Percentiles rank a stretch among this genome's conserved stretches.
phyloP scores from a whole-genome alignment of 2,888 invertebrate species.

The Orthosia incerta region DNA sequence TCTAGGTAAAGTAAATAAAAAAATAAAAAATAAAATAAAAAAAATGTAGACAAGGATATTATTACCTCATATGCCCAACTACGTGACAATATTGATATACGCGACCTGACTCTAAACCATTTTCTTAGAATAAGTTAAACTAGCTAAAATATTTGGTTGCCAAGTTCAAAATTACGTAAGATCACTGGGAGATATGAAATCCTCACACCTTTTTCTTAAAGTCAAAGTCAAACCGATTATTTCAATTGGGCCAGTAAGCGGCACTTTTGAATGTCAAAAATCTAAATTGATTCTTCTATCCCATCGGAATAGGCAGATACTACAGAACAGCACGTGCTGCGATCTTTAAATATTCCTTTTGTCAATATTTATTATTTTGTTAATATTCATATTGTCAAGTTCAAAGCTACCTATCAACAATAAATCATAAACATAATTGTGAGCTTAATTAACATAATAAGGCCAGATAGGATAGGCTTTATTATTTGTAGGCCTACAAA shows the following conservation, averaged over 20 bases:
- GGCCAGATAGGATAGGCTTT: too few species aligned
- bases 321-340: not conserved
- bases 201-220: not conserved
- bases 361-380: not conserved
- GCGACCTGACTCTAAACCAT: not conserved
- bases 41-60: not conserved
- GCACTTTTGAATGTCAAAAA: too few species aligned
- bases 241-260: too few species aligned
- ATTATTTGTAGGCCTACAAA: too few species aligned
- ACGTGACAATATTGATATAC: not conserved
- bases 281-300: too few species aligned
- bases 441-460: not conserved
- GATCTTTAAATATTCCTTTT: not conserved
- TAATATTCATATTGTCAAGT: not conserved
- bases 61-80: not conserved
- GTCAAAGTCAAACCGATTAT: too few species aligned
- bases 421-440: not conserved
- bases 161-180: not conserved
- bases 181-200: not conserved
- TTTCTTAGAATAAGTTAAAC: not conserved
- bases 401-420: not conserved
- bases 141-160: slow-evolving; percentile 4
- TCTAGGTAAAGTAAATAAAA: not conserved
- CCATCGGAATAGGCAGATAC: not conserved
- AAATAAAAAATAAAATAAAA: too few species aligned